Conservation (phyloP, 2,797 vertebrate genomes). For the Gouania willdenowi region DNA sequence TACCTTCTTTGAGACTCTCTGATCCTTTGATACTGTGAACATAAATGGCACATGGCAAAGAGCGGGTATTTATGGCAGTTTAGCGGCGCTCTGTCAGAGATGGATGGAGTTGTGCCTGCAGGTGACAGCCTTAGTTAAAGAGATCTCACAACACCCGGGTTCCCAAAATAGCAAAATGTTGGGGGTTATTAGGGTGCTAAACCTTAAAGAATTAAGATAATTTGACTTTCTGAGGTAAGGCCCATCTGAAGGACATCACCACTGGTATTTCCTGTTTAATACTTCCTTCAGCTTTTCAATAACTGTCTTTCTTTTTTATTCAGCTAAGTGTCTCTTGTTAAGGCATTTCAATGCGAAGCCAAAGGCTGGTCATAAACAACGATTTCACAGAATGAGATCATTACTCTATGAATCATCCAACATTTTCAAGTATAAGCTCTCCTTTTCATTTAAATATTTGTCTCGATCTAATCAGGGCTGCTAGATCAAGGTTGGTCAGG, state of each 20-base stretch:
- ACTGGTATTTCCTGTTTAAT: constrained; percentile 38
- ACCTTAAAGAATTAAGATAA: constrained; percentile 37
- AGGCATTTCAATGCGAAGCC: constrained; percentile 28
- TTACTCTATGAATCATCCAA: constrained; percentile 40
- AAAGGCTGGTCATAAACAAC: constrained; percentile 35
- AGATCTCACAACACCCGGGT: constrained; percentile 50
- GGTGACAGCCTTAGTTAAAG: constrained; percentile 59
- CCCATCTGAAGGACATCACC: constrained; percentile 26
- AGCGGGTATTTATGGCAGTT: constrained; percentile 65
- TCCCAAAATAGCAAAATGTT: constrained; percentile 34
- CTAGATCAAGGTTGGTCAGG: constrained; percentile 20
- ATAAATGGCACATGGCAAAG: constrained; percentile 52
- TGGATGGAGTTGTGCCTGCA: constrained; percentile 46
- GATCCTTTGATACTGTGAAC: constrained; percentile 51
- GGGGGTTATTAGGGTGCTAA: constrained; percentile 49
- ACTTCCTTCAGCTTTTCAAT: constrained; percentile 38
- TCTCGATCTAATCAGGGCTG: constrained; percentile 29
- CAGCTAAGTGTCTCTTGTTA: not conserved
- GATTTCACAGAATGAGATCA: constrained; percentile 36
- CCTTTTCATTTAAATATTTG: constrained; percentile 16
- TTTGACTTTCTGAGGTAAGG: constrained; percentile 43
- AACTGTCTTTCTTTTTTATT: constrained; percentile 31
- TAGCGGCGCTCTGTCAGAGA: constrained; percentile 55
- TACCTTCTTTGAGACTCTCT: constrained; percentile 8
- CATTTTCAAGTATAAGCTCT: constrained; percentile 31